Conservation (phyloP, 2,113 vertebrate species). For the Hyperopisus bebe region DNA sequence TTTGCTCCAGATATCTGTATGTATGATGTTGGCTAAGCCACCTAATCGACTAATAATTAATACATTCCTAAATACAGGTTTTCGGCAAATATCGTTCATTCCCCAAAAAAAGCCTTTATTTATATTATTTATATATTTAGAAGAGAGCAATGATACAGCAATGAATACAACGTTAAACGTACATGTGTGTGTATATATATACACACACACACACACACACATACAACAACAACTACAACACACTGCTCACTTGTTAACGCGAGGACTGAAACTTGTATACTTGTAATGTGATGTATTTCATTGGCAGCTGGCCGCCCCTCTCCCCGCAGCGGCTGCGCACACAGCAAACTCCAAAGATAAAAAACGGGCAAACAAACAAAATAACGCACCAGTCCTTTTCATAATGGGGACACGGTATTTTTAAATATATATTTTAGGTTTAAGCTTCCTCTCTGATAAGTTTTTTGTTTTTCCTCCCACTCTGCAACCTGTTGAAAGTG, state of each 20-base stretch:
- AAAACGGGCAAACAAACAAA: neutral
- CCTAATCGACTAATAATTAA: neutral
- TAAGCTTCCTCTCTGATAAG: neutral
- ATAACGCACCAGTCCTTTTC: neutral
- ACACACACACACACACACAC: neutral
- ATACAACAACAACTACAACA: neutral
- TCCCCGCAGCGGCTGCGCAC: neutral
- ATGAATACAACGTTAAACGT: too few relatives aligned
- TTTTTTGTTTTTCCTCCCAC: neutral
- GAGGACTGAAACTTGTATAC: neutral
- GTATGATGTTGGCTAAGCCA: neutral
- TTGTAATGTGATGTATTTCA: neutral
- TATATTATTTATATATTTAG: neutral
- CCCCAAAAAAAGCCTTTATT: neutral
- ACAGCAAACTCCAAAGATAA: neutral
- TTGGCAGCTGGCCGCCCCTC: neutral
- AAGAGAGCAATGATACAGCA: neutral
- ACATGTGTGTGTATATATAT: too few relatives aligned
- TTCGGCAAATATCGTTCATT: neutral
- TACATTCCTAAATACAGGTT: neutral
- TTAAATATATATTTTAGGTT: neutral
- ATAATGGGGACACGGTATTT: neutral
- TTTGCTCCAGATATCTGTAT: neutral
- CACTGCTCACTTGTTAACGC: neutral
- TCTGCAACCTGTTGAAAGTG: neutral